These are phyloP conservation scores for Plutella xylostella DNA, from an alignment of 2,888 invertebrate genomes.

Conservation along the genomic window DNA sequence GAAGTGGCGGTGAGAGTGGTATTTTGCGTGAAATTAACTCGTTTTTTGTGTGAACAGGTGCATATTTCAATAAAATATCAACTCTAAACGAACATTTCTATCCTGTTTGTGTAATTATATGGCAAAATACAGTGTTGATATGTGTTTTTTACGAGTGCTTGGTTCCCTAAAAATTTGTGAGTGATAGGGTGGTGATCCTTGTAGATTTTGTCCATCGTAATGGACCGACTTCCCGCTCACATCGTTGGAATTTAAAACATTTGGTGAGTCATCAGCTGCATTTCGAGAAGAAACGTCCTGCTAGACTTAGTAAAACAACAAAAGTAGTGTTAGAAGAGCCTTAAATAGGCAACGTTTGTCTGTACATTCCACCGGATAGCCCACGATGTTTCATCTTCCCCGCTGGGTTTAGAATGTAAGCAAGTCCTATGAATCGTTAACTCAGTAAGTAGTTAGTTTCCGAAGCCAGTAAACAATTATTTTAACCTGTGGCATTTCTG, in stretches of 20 bases:
- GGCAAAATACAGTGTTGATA: conserved; percentile 33
- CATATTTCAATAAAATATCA: conserved; percentile 43
- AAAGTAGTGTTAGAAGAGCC: no score
- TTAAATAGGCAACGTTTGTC: no score
- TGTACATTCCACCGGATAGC: no score
- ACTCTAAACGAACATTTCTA: conserved; percentile 31
- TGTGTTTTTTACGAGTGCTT: conserved; percentile 41
- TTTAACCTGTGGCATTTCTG: no score
- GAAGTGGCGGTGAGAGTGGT: conserved; percentile 38
- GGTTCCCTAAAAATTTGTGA: conserved; percentile 40
- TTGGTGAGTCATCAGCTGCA: conserved; percentile 62
- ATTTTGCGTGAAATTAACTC: conserved; percentile 58
- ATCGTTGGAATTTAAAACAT: conserved; percentile 65
- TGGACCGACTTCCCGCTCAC: conserved; percentile 58
- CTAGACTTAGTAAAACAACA: no score
- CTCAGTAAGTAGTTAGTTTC: no score
- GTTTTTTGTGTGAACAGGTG: conserved; percentile 57
- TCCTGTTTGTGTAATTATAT: conserved; percentile 32
- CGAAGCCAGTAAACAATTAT: no score
- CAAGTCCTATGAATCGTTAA: no score
- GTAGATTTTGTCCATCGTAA: conserved; percentile 52
- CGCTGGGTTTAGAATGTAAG: no score
- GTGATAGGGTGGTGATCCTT: conserved; percentile 50
- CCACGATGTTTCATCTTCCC: no score
- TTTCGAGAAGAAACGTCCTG: no score